These are phyloP conservation scores for Iguana delicatissima DNA, from an alignment of 2,797 vertebrate genomes.

Conservation along the genomic window DNA sequence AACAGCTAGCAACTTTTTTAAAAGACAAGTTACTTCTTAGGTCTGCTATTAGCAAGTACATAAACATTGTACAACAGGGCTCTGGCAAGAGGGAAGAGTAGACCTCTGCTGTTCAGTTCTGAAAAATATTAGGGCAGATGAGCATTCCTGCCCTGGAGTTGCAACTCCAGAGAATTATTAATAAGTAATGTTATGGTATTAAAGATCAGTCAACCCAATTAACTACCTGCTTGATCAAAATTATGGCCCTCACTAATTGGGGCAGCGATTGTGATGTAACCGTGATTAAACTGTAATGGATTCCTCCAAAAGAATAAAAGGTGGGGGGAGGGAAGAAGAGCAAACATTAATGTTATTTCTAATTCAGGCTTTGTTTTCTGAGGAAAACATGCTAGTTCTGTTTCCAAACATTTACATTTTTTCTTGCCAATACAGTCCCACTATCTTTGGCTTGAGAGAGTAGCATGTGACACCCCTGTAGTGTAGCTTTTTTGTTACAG, in stretches of 20 bases:
- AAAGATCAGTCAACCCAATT: not conserved
- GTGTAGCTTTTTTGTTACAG: not conserved
- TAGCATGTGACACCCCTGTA: not conserved
- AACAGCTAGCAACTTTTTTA: no score
- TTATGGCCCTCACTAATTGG: not conserved
- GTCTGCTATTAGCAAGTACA: not conserved
- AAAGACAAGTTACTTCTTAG: no score
- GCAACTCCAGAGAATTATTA: not conserved
- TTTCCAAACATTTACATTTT: not conserved
- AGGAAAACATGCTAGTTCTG: not conserved
- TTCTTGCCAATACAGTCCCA: not conserved
- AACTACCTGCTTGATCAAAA: not conserved
- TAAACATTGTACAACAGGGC: not conserved
- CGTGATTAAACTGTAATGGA: not conserved
- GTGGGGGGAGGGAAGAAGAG: not conserved
- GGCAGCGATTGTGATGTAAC: not conserved
- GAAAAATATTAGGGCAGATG: not conserved
- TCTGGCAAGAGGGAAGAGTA: not conserved
- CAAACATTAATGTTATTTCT: not conserved
- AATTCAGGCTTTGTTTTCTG: not conserved
- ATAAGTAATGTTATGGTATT: not conserved
- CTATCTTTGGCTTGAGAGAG: not conserved
- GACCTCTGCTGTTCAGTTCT: not conserved
- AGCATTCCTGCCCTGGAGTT: not conserved
- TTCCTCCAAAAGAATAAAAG: not conserved